Conservation (phyloP, 2,797 vertebrate genomes). For the Orestias chungarensis region DNA sequence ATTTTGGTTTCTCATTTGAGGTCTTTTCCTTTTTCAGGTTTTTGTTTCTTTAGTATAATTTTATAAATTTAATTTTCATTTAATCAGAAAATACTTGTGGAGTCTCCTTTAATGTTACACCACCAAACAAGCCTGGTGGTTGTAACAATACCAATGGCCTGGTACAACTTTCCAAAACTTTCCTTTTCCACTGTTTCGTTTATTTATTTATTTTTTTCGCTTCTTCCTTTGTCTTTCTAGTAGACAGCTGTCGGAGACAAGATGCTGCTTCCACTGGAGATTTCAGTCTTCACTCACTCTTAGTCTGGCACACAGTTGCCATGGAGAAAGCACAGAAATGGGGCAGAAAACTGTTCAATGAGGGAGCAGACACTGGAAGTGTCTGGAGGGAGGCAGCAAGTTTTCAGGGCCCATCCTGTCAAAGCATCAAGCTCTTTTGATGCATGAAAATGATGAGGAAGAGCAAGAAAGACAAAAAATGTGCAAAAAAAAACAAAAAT, state of each 20-base stretch:
- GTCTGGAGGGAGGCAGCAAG: constrained; percentile 71
- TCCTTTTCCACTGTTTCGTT: constrained; percentile 33
- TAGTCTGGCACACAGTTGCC: constrained; percentile 73
- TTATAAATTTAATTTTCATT: too few relatives aligned
- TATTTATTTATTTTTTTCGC: constrained; percentile 13
- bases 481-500: constrained; percentile 18
- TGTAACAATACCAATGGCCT: constrained; percentile 28
- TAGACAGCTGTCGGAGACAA: constrained; percentile 78
- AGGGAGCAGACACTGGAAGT: constrained; percentile 75
- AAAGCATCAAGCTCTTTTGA: constrained; percentile 80
- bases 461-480: constrained; percentile 36
- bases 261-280: constrained; percentile 77
- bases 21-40: too few relatives aligned
- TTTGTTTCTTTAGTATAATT: too few relatives aligned
- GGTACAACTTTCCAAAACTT: constrained; percentile 67
- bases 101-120: too few relatives aligned
- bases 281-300: constrained; percentile 64
- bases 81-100: too few relatives aligned
- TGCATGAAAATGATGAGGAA: constrained; percentile 62
- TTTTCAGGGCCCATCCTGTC: constrained; percentile 79
- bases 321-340: constrained; percentile 79
- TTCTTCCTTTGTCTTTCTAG: constrained; percentile 58
- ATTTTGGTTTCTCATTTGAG: too few relatives aligned
- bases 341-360: constrained; percentile 81
- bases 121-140: too few relatives aligned